phyloP scores from a whole-genome alignment of 2,888 invertebrate species.

The Sarcophaga caerulescens region DNA sequence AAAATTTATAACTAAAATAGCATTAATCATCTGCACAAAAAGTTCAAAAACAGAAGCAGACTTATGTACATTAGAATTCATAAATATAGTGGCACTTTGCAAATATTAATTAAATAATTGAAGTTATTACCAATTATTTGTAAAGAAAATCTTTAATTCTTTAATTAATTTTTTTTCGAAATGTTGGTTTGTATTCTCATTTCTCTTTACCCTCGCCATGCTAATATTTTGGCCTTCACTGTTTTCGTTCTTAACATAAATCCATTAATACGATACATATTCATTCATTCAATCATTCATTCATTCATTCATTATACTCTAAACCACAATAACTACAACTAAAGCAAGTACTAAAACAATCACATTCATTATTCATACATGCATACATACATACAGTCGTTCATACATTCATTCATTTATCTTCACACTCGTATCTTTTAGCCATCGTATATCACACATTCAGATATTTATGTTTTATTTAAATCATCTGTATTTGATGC shows the following conservation, averaged over 20 bases:
- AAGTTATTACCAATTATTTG: no score
- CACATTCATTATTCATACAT: conserved; percentile 40
- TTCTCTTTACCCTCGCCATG: no score
- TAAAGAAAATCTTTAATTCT: no score
- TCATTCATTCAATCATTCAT: background rate
- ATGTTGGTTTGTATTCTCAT: no score
- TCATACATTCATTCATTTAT: background rate
- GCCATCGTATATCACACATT: conserved; percentile 35
- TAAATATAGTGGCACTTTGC: no score
- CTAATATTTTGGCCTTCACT: no score
- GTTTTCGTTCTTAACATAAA: no score
- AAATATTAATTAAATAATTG: no score
- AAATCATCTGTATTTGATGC: conserved; percentile 13
- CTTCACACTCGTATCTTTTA: conserved; percentile 5
- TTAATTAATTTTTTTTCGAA: no score
- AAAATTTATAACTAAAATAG: background rate
- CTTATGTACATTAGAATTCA: no score
- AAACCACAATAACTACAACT: conserved; percentile 39
- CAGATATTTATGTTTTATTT: conserved; percentile 25
- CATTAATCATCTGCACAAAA: background rate
- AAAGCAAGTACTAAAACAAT: conserved; percentile 11
- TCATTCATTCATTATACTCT: conserved; percentile 33
- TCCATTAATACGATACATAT: background rate
- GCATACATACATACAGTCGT: conserved; percentile 1
- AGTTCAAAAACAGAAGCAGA: no score